Base-by-base conservation (phyloP, 2,888 invertebrate species). In the Drosophila diplacantha region DNA sequence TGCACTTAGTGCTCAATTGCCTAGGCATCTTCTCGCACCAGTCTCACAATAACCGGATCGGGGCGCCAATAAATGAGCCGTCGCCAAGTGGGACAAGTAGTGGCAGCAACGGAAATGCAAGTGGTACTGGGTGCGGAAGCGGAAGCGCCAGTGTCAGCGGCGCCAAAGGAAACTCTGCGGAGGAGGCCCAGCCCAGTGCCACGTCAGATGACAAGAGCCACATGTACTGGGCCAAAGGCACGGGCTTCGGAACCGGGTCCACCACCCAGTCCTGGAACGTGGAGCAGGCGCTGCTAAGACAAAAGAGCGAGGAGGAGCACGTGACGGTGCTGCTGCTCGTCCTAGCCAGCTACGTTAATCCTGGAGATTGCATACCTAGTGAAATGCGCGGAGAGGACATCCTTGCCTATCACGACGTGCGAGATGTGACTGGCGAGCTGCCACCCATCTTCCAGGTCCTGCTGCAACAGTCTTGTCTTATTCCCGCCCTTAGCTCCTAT, bases 221-320 rank as follows among this genome's bases (percentile, higher is more conserved):
- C 83, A 89, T 94, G 72, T 96, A 97, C 88, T 97, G 97, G 97
- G 97, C 97, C 0, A 97, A 98, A 87, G 97, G 97, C 41, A 98
- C 98, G 3, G 98, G 98, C 2, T 98, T 97, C 89, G 98, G 98
- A 49, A 97, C 97, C 0, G 98, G 98, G 24, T 96, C 96, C 22
- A 98, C 96, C 12, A 94, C 95, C 71, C 97, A 97, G 87, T 96
- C 96, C 44, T 98, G 98, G 98, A 97, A 98, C 88, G 96, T 98
- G 35, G 97, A 98, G 85, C 96, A 96, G 85, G 96, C 97, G n/a
- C 89, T 98, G 51, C 89, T 95, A 69, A 91, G 96, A 12, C 97
- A 97, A 87, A 92, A 93, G 65, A 95, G 94, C 64, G 97, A 98
- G 88, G 98, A 98, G 86, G 96, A 97, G 84, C 96, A 97, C 86